These are phyloP conservation scores for Myodes glareolus DNA, from an alignment of 2,113 vertebrate species.

Conservation along the genomic window DNA sequence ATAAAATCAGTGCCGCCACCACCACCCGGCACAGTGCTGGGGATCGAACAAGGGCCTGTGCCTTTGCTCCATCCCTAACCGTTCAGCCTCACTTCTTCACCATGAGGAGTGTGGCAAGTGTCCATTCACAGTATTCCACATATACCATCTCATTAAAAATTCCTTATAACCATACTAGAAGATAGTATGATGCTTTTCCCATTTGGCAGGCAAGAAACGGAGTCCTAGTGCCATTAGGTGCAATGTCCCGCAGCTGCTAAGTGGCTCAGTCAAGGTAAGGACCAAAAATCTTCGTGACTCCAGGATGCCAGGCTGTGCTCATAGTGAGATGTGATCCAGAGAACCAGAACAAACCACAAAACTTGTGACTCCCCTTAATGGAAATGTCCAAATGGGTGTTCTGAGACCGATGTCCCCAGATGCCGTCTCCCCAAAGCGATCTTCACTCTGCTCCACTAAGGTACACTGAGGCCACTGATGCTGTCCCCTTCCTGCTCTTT, in stretches of 20 bases:
- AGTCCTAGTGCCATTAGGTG: neutral
- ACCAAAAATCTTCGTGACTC: neutral
- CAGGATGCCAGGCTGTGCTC: neutral
- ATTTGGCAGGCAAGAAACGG: neutral
- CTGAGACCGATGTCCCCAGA: neutral
- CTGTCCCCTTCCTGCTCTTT: neutral
- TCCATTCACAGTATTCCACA: neutral
- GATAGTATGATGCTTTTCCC: neutral
- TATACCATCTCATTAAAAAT: neutral
- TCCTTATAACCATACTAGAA: neutral
- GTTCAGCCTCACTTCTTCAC: neutral
- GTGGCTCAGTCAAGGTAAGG: neutral
- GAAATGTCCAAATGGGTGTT: neutral
- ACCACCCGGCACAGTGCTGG: neutral
- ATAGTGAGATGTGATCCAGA: neutral
- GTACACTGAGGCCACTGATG: neutral
- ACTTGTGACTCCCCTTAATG: neutral
- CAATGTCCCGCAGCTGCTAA: neutral
- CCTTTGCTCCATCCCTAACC: neutral
- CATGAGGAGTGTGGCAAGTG: neutral
- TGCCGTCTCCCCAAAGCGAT: too few relatives aligned
- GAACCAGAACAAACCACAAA: neutral
- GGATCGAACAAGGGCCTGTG: neutral
- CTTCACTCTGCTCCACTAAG: neutral
- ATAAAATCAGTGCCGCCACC: neutral